Conservation (phyloP, 2,797 vertebrate genomes). For the Microctenopoma lineatum region DNA sequence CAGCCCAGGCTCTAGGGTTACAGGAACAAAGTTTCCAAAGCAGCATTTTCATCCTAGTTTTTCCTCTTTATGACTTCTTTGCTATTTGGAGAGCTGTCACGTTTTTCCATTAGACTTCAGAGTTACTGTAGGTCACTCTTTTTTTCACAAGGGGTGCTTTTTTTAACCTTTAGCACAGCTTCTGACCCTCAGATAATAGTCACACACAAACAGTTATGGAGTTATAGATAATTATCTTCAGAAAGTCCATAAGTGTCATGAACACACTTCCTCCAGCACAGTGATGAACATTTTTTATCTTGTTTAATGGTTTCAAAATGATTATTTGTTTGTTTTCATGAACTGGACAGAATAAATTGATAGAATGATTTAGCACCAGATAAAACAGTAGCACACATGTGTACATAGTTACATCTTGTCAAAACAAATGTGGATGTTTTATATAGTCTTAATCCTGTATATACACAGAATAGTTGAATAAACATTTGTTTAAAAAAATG, state of each 20-base stretch:
- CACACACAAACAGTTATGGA: background rate
- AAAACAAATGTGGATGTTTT: background rate
- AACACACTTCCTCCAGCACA: background rate
- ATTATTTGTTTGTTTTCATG: too few species aligned
- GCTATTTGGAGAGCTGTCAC: slow-evolving; percentile 44
- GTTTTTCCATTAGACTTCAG: slow-evolving; percentile 53
- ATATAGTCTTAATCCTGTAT: background rate
- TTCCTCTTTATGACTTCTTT: slow-evolving; percentile 51
- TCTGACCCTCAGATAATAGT: slow-evolving; percentile 4
- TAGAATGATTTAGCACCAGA: too few species aligned
- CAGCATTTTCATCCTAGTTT: slow-evolving; percentile 67
- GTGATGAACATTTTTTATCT: background rate
- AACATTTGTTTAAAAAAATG: background rate
- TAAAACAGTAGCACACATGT: too few species aligned
- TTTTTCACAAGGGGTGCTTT: slow-evolving; percentile 9
- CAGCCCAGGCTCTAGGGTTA: slow-evolving; percentile 64
- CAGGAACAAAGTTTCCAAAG: slow-evolving; percentile 76
- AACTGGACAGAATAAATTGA: too few species aligned
- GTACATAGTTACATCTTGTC: too few species aligned
- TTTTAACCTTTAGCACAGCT: background rate
- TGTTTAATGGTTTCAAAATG: background rate
- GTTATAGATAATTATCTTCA: slow-evolving; percentile 24
- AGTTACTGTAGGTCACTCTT: slow-evolving; percentile 39
- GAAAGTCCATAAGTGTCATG: background rate
- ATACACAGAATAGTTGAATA: background rate